A percentile compares a stretch with the other conserved stretches of the same genome.
phyloP scores from a whole-genome alignment of 2,113 vertebrate species.

The Phylloscopus trochilus region DNA sequence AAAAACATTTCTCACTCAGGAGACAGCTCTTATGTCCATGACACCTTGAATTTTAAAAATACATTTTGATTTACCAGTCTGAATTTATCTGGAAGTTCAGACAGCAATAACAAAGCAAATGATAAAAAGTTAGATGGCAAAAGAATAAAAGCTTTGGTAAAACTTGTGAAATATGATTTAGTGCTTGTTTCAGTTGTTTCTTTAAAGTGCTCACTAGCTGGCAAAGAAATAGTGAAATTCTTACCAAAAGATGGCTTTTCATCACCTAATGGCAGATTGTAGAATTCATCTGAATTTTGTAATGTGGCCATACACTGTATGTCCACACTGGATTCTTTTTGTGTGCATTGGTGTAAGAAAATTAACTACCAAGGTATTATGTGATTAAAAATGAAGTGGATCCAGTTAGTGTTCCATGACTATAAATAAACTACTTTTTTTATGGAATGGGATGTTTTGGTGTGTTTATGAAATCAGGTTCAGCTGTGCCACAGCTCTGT shows the following conservation, averaged over 20 bases:
- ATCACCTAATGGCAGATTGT: neutral
- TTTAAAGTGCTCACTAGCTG: neutral
- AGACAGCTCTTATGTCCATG: neutral
- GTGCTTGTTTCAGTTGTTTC: neutral
- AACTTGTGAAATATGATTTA: neutral
- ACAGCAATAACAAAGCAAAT: neutral
- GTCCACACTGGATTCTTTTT: neutral
- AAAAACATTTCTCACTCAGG: neutral
- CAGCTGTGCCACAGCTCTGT: neutral
- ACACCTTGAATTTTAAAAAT: neutral
- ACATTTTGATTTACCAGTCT: neutral
- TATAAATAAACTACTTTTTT: neutral
- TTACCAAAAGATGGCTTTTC: neutral
- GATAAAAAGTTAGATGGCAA: neutral
- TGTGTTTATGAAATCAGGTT: neutral
- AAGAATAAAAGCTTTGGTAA: neutral
- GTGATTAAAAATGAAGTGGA: neutral
- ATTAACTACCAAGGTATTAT: neutral
- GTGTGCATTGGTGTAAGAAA: neutral
- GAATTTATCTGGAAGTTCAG: neutral
- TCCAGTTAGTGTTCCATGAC: neutral
- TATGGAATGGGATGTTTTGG: neutral
- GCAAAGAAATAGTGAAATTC: neutral
- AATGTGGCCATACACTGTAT: neutral
- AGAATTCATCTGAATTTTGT: neutral